Evolutionary conservation across 2,888 invertebrate species (phyloP).

Genomic region (Polylopha cassiicola): DNA sequence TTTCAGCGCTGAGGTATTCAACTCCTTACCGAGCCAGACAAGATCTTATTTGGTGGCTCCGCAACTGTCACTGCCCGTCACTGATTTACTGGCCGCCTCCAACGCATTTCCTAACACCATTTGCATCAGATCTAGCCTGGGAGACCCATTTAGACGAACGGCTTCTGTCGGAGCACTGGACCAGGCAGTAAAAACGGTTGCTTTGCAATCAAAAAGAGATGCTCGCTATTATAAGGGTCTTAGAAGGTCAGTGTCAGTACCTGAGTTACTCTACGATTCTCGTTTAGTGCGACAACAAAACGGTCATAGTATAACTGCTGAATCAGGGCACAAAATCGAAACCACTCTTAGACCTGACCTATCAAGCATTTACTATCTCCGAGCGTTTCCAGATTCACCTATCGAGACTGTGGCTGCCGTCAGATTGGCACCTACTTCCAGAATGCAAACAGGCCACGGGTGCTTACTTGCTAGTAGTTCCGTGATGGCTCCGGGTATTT

Average conservation of each 20-base stretch:
- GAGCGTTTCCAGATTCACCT: too few species aligned
- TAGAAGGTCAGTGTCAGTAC: constrained; percentile 14
- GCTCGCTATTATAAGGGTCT: constrained; percentile 23
- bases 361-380: too few species aligned
- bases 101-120: constrained; percentile 25
- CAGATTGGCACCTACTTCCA: too few species aligned
- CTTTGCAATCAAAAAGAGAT: constrained; percentile 30
- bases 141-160: constrained; percentile 27
- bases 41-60: constrained; percentile 27
- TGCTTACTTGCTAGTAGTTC: too few species aligned
- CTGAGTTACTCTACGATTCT: constrained; percentile 12
- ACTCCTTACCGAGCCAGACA: not conserved
- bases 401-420: too few species aligned
- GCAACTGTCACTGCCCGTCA: constrained; percentile 16
- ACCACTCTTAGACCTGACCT: constrained; percentile 20
- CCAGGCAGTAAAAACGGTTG: constrained; percentile 13
- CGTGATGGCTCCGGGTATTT: too few species aligned
- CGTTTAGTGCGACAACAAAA: constrained; percentile 32
- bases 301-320: constrained; percentile 27
- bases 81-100: constrained; percentile 22
- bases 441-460: too few species aligned
- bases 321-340: constrained; percentile 34
- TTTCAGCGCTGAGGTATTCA: not conserved
- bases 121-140: constrained; percentile 29
- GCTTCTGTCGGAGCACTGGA: constrained; percentile 23